A percentile compares a stretch with the other conserved stretches of the same genome.
phyloP scores from a whole-genome alignment of 2,113 vertebrate species.

The Ochotona curzoniae region DNA sequence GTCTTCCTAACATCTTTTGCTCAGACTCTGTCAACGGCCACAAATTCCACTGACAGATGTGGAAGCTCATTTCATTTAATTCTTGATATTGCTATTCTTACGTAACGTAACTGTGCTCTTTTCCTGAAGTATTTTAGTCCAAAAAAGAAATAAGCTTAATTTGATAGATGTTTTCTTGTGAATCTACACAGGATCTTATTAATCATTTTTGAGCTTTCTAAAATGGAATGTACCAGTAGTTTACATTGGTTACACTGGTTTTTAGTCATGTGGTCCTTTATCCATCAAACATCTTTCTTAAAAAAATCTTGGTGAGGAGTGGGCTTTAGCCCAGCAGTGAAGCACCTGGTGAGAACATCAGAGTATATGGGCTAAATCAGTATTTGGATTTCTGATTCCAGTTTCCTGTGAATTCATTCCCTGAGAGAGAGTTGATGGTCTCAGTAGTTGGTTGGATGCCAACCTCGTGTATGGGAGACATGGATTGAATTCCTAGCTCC shows the following conservation, averaged over 20 bases:
- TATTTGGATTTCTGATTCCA: too few species aligned
- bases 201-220: neutral
- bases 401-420: too few species aligned
- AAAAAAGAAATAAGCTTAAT: neutral
- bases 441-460: too few species aligned
- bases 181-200: neutral
- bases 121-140: neutral
- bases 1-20: neutral
- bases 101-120: neutral
- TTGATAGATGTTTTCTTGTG: neutral
- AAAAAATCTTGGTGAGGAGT: neutral
- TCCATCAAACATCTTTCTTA: neutral
- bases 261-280: conserved; percentile 13
- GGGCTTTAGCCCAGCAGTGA: too few species aligned
- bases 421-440: too few species aligned
- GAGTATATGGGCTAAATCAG: too few species aligned
- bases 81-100: neutral
- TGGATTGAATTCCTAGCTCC: too few species aligned
- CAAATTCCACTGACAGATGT: neutral
- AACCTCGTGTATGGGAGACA: too few species aligned
- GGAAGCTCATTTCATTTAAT: neutral
- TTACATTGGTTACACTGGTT: neutral
- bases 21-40: neutral
- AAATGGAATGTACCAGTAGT: neutral
- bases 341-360: too few species aligned